A percentile compares a stretch with the other conserved stretches of the same genome.
Evolutionary conservation across 2,113 vertebrate genomes (phyloP).

Genomic region (Pluvianellus socialis): DNA sequence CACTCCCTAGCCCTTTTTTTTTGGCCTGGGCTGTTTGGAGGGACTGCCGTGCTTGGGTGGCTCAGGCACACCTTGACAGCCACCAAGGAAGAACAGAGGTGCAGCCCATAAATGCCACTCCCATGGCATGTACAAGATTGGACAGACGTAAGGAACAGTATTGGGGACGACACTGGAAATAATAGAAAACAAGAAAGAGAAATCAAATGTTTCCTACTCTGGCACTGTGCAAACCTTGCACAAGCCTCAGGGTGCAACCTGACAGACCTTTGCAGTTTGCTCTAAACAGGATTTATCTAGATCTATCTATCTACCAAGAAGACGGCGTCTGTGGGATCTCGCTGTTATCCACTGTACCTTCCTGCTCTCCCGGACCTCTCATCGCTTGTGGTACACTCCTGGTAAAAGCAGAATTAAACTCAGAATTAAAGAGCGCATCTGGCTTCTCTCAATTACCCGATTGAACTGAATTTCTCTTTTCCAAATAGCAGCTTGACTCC

Average conservation of each 20-base stretch:
- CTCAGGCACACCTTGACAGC: not conserved
- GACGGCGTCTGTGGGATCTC: not conserved
- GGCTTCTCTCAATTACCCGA: not conserved
- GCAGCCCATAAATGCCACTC: not conserved
- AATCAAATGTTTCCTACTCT: not conserved
- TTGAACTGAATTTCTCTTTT: not conserved
- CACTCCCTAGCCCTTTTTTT: rapidly evolving
- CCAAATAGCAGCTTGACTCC: not conserved
- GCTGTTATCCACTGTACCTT: not conserved
- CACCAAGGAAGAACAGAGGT: not conserved
- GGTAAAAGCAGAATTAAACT: not conserved
- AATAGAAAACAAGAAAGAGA: not conserved
- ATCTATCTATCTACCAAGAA: not conserved
- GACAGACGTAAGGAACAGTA: not conserved
- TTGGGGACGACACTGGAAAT: not conserved
- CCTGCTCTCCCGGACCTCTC: not conserved
- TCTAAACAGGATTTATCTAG: not conserved
- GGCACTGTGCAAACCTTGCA: not conserved
- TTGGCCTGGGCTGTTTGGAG: not conserved
- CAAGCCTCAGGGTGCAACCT: not conserved
- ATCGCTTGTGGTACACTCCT: not conserved
- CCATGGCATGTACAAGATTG: rapidly evolving
- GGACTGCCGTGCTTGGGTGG: rapidly evolving
- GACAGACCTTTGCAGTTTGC: not conserved
- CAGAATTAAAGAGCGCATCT: not conserved